Evolutionary conservation across 2,113 vertebrate genomes (phyloP).

Genomic region (Thalassoma bifasciatum): DNA sequence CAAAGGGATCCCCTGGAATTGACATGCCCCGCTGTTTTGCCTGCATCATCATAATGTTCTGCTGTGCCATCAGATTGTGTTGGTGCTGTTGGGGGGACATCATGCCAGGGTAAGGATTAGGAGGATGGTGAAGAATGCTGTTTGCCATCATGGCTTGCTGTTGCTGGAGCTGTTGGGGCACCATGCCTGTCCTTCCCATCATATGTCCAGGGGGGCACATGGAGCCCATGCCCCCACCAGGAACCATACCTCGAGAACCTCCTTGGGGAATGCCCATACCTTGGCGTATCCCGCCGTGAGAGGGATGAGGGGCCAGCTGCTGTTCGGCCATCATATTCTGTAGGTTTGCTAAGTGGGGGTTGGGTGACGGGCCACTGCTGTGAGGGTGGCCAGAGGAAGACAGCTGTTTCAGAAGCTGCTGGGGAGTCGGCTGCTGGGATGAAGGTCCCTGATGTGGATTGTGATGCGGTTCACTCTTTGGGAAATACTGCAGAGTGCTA

Average conservation of each 20-base stretch:
- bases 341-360: slow-evolving; percentile 95
- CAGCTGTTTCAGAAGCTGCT: slow-evolving; percentile 83
- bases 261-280: slow-evolving; percentile 83
- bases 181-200: slow-evolving; percentile 94
- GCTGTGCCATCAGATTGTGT: slow-evolving; percentile 91
- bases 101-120: slow-evolving; percentile 87
- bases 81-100: slow-evolving; percentile 90
- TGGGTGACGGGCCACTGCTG: slow-evolving; percentile 83
- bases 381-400: slow-evolving; percentile 75
- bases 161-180: slow-evolving; percentile 81
- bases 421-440: slow-evolving; percentile 74
- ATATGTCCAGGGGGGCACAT: slow-evolving; percentile 93
- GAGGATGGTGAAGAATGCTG: slow-evolving; percentile 83
- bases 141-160: slow-evolving; percentile 90
- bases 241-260: slow-evolving; percentile 81
- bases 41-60: slow-evolving; percentile 98
- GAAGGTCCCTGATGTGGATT: slow-evolving; percentile 74
- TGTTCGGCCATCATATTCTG: slow-evolving; percentile 99
- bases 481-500: slow-evolving; percentile 99
- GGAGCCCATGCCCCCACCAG: slow-evolving; percentile 86
- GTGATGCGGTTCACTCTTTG: slow-evolving; percentile 87
- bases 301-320: slow-evolving; percentile 82
- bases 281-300: slow-evolving; percentile 82
- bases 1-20: slow-evolving; percentile 91
- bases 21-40: slow-evolving; percentile 92